Base-by-base conservation (phyloP, 2,888 invertebrate species). In the Lepas anatifera region DNA sequence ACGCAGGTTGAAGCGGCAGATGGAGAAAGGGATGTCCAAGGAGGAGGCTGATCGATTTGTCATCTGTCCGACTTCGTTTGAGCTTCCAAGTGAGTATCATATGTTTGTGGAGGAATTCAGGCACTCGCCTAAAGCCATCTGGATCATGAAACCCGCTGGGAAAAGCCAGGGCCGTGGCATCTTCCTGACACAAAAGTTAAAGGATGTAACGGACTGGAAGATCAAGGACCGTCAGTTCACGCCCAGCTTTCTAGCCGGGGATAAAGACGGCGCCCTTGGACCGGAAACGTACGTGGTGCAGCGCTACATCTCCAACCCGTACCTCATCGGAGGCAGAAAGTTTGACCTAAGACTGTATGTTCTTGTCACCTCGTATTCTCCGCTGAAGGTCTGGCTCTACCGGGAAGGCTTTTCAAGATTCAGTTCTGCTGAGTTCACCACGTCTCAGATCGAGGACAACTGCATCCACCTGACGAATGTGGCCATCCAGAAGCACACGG, bases 101-200 rank as follows among this genome's bases (percentile, higher is more conserved):
- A 80, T 85, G 76, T 84, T 86, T 77, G 81, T 85, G 67, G 85
- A 85, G 75, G 85, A 86, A 75, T 85, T 84, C 75, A 81, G 84
- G 74, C 82, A 81, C 71, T 81, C 81, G 71, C 82, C 81, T 2
- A 84, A 84, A 16, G 81, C 81, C 6, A 84, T 83, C n/a, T 86
- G 86, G 86, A 86, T 86, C 69, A 86, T 86, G 79, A 87, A 86
- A 75, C 86, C 86, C 1, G 84, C 84, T 0, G 82, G 82, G 3
- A 84, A 84, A 43, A 84, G 85, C 16, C 85, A 85, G 77, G 86
- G 86, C 27, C 81, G 81, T 71, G 86, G 86, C 16, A 86, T 86
- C 58, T 86, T 86, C 76, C 78, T 86, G 27, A 86, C 86, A 76
- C 78, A 83, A 69, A 82, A 81, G 77, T 79, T 83, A 18, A 81